Evolutionary conservation across 2,113 vertebrate species (phyloP).

Genomic region (Scomber colias): DNA sequence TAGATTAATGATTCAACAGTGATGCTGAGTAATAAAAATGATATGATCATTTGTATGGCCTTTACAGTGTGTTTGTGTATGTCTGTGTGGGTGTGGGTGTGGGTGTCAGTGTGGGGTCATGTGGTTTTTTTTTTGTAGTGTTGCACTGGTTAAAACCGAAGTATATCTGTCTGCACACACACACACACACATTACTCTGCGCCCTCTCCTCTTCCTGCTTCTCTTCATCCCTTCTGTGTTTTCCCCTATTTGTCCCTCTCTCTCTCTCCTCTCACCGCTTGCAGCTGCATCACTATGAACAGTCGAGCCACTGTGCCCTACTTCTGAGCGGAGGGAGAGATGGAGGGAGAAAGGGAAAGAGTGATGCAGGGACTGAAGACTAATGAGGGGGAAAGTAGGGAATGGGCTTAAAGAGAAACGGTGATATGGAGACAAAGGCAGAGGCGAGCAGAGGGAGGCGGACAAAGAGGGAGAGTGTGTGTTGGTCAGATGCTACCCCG

Average conservation of each 20-base stretch:
- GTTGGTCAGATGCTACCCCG: slow-evolving; percentile 66
- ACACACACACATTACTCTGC: background rate
- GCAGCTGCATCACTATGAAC: slow-evolving; percentile 79
- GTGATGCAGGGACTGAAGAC: slow-evolving; percentile 51
- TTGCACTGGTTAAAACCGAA: too few species aligned
- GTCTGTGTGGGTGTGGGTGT: background rate
- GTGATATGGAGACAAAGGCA: slow-evolving; percentile 47
- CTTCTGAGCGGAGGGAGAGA: slow-evolving; percentile 64
- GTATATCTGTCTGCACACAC: background rate
- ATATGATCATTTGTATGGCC: slow-evolving; percentile 14
- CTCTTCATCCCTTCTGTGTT: slow-evolving; percentile 27
- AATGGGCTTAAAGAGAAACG: slow-evolving; percentile 44
- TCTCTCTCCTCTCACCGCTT: slow-evolving; percentile 39
- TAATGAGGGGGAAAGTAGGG: slow-evolving; percentile 54
- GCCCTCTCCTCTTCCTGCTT: slow-evolving; percentile 10
- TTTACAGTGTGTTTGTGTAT: background rate
- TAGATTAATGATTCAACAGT: slow-evolving; percentile 53
- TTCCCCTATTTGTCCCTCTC: background rate
- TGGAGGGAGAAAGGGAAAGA: slow-evolving; percentile 46
- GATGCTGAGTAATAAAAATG: slow-evolving; percentile 23
- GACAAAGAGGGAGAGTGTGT: background rate
- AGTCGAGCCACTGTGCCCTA: slow-evolving; percentile 81
- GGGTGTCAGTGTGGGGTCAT: too few species aligned
- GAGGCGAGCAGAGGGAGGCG: background rate
- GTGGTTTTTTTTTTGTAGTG: too few species aligned